Conservation (phyloP, 2,888 invertebrate species). For the Sthenelais limicola region DNA sequence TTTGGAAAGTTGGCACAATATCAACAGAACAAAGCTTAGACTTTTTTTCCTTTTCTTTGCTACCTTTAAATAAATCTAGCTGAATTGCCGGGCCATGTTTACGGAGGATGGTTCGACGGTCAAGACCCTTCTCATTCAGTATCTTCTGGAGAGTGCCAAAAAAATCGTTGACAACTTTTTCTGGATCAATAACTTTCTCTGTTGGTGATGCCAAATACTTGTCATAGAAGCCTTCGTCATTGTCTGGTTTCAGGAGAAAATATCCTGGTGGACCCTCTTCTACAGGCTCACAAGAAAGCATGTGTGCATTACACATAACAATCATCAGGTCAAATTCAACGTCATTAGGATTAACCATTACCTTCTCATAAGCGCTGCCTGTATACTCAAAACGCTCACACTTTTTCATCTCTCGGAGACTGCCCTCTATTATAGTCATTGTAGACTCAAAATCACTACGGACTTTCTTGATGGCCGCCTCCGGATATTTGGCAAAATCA, state of each 20-base stretch:
- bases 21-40: conserved; percentile 18
- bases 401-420: background rate
- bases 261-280: conserved; percentile 8
- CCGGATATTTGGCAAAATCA: background rate
- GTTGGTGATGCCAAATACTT: conserved; percentile 3
- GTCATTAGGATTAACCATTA: conserved; percentile 43
- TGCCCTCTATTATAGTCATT: conserved; percentile 22
- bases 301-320: conserved; percentile 26
- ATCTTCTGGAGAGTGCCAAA: conserved; percentile 16
- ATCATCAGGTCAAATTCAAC: conserved; percentile 48
- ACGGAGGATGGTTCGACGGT: background rate
- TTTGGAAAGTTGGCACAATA: conserved; percentile 19
- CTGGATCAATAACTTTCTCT: conserved; percentile 1
- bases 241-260: conserved; percentile 5
- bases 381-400: conserved; percentile 35
- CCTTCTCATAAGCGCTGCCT: conserved; percentile 45
- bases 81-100: conserved; percentile 31
- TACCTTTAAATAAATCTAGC: conserved; percentile 12
- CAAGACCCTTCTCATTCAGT: background rate
- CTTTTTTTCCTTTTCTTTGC: background rate
- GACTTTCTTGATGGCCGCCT: background rate
- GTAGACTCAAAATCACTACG: conserved; percentile 8
- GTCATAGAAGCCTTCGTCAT: background rate
- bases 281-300: background rate
- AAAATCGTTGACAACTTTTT: conserved; percentile 19